A percentile compares a stretch with the other conserved stretches of the same genome.
phyloP scores from a whole-genome alignment of 2,113 vertebrate genomes.

The Anarrhichthys ocellatus region DNA sequence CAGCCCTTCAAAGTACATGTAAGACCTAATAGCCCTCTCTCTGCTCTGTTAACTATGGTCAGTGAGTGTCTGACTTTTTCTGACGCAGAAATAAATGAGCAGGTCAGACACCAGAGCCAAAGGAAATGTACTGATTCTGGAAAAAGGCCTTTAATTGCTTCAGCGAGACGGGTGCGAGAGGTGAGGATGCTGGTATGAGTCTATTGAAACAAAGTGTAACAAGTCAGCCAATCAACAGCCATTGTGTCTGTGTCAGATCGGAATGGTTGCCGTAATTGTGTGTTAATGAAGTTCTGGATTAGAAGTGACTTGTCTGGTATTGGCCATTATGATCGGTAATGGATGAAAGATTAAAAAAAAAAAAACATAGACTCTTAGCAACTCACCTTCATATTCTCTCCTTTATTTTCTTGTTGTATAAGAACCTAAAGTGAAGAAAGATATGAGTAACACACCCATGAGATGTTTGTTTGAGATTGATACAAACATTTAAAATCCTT shows the following conservation, averaged over 20 bases:
- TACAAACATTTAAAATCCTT: background rate
- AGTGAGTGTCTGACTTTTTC: background rate
- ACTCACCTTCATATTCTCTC: background rate
- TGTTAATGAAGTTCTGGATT: constrained; percentile 39
- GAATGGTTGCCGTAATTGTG: constrained; percentile 3
- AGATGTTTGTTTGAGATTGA: background rate
- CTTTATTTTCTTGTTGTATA: background rate
- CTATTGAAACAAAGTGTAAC: constrained; percentile 10
- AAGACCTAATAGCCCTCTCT: background rate
- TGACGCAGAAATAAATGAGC: background rate
- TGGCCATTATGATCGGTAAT: constrained; percentile 4
- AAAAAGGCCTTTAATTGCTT: constrained; percentile 13
- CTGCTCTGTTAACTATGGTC: background rate
- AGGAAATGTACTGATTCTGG: background rate
- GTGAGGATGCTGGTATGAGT: background rate
- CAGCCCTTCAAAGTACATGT: background rate
- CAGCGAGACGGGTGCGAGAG: constrained; percentile 1
- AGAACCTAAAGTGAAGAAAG: background rate
- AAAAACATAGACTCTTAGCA: background rate
- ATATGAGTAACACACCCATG: background rate
- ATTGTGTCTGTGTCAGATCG: constrained; percentile 22
- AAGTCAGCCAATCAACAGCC: constrained; percentile 21
- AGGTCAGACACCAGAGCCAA: background rate
- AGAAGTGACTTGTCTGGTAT: constrained; percentile 11
- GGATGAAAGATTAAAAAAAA: background rate